Percentiles rank a stretch among this genome's conserved stretches.
These are phyloP conservation scores for Anguilla megastoma DNA, from an alignment of 2,797 vertebrate species.

Conservation along the genomic window DNA sequence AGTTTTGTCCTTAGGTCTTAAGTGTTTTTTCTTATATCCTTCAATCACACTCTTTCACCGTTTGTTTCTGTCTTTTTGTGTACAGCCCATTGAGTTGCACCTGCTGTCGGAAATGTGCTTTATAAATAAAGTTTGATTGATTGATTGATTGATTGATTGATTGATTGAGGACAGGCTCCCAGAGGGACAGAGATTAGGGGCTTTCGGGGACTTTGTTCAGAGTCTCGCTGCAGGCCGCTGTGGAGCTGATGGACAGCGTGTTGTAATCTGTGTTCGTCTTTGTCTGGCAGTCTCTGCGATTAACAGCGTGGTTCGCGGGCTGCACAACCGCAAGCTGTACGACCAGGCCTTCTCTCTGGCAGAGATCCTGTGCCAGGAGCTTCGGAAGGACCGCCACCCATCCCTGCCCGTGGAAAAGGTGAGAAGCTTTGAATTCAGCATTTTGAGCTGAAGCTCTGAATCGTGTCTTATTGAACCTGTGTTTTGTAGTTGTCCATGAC, in stretches of 20 bases:
- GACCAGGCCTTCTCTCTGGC: conserved; percentile 73
- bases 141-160: too few relatives aligned
- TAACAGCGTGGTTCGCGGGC: conserved; percentile 79
- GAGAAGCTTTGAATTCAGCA: conserved; percentile 30
- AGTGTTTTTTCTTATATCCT: too few relatives aligned
- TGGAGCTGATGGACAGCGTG: background rate
- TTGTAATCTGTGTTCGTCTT: conserved; percentile 5
- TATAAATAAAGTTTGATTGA: too few relatives aligned
- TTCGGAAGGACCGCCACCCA: conserved; percentile 60
- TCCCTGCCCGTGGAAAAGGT: conserved; percentile 78
- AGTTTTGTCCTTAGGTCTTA: too few relatives aligned
- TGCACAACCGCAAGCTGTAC: conserved; percentile 81
- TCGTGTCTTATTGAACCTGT: too few relatives aligned
- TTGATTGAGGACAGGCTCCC: background rate
- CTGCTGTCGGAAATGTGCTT: too few relatives aligned
- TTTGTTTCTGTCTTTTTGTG: too few relatives aligned
- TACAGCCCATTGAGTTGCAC: too few relatives aligned
- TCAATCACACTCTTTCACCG: too few relatives aligned
- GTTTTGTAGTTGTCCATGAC: too few relatives aligned
- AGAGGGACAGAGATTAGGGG: background rate
- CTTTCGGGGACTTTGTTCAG: too few relatives aligned
- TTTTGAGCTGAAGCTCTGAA: background rate
- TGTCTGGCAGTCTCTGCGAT: conserved; percentile 70
- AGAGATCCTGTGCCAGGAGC: conserved; percentile 73
- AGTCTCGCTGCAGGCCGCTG: too few relatives aligned